Evolutionary conservation across 2,113 vertebrate genomes (phyloP).

Genomic region (Fregetta grallaria): DNA sequence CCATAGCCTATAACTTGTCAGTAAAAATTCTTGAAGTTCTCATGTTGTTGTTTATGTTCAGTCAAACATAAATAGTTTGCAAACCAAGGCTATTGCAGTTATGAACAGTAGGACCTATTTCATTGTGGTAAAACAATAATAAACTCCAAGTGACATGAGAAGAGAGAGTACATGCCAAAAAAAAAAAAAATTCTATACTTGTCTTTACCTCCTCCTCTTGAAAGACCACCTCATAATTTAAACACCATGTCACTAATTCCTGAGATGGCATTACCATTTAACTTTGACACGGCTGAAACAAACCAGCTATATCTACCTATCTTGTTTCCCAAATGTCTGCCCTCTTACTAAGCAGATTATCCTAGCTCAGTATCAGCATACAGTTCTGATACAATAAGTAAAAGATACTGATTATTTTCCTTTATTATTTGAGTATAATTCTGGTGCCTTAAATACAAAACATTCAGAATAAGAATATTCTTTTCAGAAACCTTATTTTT

Average conservation of each 20-base stretch:
- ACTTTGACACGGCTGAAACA: neutral
- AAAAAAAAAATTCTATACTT: neutral
- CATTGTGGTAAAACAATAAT: neutral
- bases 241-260: neutral
- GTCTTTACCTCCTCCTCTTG: neutral
- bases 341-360: neutral
- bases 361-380: neutral
- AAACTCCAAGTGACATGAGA: neutral
- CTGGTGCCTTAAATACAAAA: neutral
- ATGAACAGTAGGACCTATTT: neutral
- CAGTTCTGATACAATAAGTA: neutral
- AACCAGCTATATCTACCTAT: neutral
- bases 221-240: neutral
- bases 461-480: neutral
- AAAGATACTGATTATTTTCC: neutral
- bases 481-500: neutral
- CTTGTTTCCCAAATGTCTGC: neutral
- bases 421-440: neutral
- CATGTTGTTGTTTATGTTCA: neutral
- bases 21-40: neutral
- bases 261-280: neutral
- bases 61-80: neutral
- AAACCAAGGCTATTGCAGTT: neutral
- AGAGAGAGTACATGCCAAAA: neutral
- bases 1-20: neutral